Evolutionary conservation across 2,113 vertebrate genomes (phyloP), one percentile per base, ranked within the genome.

Genomic region (Sialia sialis): DNA sequence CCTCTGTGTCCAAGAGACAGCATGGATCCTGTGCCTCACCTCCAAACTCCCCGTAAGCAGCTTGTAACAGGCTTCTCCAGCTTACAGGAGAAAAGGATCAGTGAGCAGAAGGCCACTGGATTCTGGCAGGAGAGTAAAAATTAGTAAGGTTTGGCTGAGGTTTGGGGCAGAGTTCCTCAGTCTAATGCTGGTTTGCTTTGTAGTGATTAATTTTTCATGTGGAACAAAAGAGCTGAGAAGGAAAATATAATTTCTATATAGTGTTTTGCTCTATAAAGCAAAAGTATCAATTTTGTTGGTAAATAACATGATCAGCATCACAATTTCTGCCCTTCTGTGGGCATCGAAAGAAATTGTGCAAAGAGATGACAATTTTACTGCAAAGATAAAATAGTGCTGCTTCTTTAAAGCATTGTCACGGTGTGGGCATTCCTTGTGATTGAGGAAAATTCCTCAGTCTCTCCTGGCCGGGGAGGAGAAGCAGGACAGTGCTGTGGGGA

Each of bases 1-100:
- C 43, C 51, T 46, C 49, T 0, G 2, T 1, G 7, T 1, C 0
- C 26, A 11, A 80, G 64, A 60, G 49, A 32, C 1, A 2, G 66
- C n/a, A 8, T 0, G 3, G 34, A 9, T 32, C 41, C 81, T 59
- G 60, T 30, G 6, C 19, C 56, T 74, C 12, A 0, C 36, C 43
- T 39, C 49, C 7, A 1, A 39, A 13, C 27, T 27, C 10, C 10
- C 44, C 0, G 0, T 16, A 21, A 86, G 29, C 25, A 60, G n/a
- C 48, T 48, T 3, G 0, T 6, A 44, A 32, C 41, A 46, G 23
- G 4, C 34, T 87, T 19, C 58, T 64, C 27, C 34, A 22, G 0
- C 44, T 82, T 56, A 34, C 38, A 46, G 44, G 29, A 58, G 23
- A 32, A 60, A 90, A 36, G 48, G 16, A 34, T 87, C 25, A 7